These are phyloP conservation scores for Halcyon badia DNA, from an alignment of 2,797 vertebrate genomes.

Conservation along the genomic window DNA sequence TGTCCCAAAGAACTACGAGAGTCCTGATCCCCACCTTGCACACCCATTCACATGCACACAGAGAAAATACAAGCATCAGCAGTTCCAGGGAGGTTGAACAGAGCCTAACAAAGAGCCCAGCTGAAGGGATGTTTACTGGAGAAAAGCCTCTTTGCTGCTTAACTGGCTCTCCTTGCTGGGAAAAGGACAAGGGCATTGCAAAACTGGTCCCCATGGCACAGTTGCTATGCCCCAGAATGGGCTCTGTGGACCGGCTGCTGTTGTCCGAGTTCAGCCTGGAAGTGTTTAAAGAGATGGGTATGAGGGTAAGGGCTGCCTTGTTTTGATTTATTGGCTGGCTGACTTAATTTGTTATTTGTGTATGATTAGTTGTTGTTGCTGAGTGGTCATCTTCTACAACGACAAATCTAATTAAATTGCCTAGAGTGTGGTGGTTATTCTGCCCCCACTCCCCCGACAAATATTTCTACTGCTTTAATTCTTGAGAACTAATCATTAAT, in stretches of 20 bases:
- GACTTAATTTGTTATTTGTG: conserved; percentile 41
- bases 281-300: not conserved
- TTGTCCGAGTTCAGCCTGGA: fast-evolving
- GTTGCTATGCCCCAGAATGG: not conserved
- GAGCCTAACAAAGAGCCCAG: not conserved
- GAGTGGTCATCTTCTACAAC: conserved; percentile 43
- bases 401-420: conserved; percentile 43
- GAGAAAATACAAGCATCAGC: not conserved
- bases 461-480: conserved; percentile 10
- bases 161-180: not conserved
- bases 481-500: not conserved
- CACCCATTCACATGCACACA: fast-evolving
- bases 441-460: not conserved
- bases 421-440: not conserved
- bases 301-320: not conserved
- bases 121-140: not conserved
- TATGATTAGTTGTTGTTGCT: conserved; percentile 24
- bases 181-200: not conserved
- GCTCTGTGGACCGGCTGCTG: fast-evolving
- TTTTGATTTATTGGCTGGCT: conserved; percentile 28
- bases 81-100: not conserved
- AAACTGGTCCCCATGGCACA: not conserved
- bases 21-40: fast-evolving
- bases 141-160: not conserved
- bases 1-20: fast-evolving